A percentile compares a stretch with the other conserved stretches of the same genome.
Conservation (phyloP, 2,888 invertebrate species). For the Zaprionus lineosus region DNA sequence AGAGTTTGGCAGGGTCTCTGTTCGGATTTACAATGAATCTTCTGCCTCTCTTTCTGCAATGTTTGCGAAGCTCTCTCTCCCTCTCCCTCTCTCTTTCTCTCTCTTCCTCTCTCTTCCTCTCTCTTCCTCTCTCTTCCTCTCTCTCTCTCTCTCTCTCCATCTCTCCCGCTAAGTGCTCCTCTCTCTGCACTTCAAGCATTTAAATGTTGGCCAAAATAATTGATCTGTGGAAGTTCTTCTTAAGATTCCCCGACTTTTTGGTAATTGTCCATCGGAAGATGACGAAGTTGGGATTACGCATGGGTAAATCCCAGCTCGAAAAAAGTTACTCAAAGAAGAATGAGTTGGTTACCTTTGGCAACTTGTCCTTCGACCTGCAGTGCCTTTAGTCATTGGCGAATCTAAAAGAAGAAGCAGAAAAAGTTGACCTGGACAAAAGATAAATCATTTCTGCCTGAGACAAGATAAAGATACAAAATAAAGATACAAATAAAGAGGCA, state of each 20-base stretch:
- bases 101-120: conserved; percentile 1
- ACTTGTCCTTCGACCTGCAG: conserved; percentile 42
- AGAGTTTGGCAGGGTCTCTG: neutral
- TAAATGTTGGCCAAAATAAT: conserved; percentile 33
- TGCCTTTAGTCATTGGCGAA: conserved; percentile 34
- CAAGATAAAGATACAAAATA: no score
- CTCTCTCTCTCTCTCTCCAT: conserved; percentile 24
- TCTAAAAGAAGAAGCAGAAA: conserved; percentile 12
- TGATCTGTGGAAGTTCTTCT: no score
- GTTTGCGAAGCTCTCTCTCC: neutral
- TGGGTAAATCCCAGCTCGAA: no score
- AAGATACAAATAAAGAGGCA: conserved; percentile 2
- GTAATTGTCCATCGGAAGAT: no score
- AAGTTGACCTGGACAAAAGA: conserved; percentile 26
- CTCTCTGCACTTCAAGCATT: no score
- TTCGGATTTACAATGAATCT: neutral
- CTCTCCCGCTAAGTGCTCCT: no score
- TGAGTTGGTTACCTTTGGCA: conserved; percentile 6
- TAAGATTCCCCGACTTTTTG: no score
- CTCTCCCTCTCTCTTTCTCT: neutral
- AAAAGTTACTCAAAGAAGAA: conserved; percentile 1
- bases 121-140: neutral
- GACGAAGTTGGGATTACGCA: no score
- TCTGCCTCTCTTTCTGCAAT: neutral
- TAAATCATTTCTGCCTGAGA: no score